Evolutionary conservation across 2,113 vertebrate species (phyloP), one percentile per base, ranked within the genome.

Genomic region (Charadrius vociferus): DNA sequence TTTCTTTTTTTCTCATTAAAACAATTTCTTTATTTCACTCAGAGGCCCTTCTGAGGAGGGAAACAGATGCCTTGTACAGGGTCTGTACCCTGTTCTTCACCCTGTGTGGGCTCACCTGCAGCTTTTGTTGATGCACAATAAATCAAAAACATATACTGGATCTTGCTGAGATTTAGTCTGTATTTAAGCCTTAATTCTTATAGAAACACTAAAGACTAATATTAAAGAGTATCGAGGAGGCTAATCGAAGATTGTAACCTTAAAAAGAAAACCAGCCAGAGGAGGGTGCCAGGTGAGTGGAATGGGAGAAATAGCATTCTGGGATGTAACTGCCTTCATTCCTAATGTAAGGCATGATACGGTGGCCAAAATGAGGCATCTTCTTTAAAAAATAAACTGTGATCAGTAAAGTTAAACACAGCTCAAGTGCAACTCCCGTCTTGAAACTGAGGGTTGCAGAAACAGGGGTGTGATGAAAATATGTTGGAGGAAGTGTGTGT

Each of bases 341-440:
- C 6, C 8, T 37, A 12, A 41, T 1, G 6, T 32, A 29, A 12
- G 49, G 49, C 5, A 4, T 30, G 34, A 6, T 16, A 17, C 2
- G 1, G 26, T 11, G 58, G 59, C 34, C 63, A 30, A 37, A 63
- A 45, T 49, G 41, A 86, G 59, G 6, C 27, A 30, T 14, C 14
- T 53, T 27, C n/a, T 67, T 74, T 16, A 39, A 71, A 90, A 50
- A 88, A 43, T 4, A 12, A 26, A 37, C 27, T 20, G 61, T 5
- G 3, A 27, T 61, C 5, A 17, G 22, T 19, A 56, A 75, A 41
- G 10, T 74, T 53, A 62, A 82, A 59, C 16, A 90, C 32, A 26
- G n/a, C 17, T 65, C n/a, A 16, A 16, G 52, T 30, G 19, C 49
- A 67, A n/a, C n/a, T 39, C 21, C 32, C 32, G 12, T 43, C 29